These are phyloP conservation scores for Tringa solitaria DNA, from an alignment of 2,113 vertebrate species.

Conservation along the genomic window DNA sequence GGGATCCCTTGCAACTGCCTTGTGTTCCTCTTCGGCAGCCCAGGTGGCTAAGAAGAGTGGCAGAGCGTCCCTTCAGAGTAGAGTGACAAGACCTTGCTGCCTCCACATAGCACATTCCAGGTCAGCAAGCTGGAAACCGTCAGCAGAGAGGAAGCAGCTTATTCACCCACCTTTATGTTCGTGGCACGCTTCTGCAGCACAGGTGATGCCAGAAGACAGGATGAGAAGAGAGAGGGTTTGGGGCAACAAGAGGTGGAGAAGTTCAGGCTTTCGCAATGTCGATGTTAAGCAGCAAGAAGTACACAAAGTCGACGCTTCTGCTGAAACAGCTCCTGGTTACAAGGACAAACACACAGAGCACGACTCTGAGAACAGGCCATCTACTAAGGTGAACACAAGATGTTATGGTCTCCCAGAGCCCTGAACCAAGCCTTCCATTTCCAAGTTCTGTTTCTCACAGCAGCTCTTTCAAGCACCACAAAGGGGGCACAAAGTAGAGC, in stretches of 20 bases:
- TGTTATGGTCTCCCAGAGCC: not conserved
- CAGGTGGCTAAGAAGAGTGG: not conserved
- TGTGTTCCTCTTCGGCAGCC: not conserved
- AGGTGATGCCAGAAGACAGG: not conserved
- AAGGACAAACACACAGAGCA: not conserved
- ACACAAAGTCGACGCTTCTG: fast-evolving
- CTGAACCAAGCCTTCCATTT: not conserved
- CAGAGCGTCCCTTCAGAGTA: not conserved
- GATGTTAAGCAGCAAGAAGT: not conserved
- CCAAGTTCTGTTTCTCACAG: not conserved
- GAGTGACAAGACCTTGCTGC: not conserved
- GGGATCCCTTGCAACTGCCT: not conserved
- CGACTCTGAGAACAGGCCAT: not conserved
- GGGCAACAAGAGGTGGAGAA: not conserved
- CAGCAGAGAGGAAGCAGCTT: not conserved
- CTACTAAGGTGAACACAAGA: not conserved
- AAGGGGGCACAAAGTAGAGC: too few relatives aligned
- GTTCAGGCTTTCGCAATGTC: not conserved
- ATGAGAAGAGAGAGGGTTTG: not conserved
- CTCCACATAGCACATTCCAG: not conserved
- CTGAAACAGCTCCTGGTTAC: not conserved
- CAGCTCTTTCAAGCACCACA: too few relatives aligned
- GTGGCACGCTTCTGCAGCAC: not conserved
- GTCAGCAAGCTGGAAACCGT: not conserved
- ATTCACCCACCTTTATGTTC: not conserved